Percentiles rank a stretch among this genome's conserved stretches.
phyloP scores from a whole-genome alignment of 2,113 vertebrate species.

The Catharus minimus region DNA sequence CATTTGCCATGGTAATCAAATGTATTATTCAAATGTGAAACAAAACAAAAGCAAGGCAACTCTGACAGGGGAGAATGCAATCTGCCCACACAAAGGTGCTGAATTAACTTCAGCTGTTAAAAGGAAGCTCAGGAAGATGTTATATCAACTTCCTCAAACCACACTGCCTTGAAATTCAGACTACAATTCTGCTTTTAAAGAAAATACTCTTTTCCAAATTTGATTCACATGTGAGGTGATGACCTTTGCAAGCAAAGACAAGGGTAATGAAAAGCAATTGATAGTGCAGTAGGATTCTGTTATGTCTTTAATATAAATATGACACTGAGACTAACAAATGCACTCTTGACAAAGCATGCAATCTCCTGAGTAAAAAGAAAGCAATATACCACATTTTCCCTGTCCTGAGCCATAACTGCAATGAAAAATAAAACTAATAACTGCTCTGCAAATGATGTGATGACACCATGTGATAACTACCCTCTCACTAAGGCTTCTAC shows the following conservation, averaged over 20 bases:
- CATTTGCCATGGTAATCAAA: constrained; percentile 81
- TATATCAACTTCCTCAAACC: not conserved
- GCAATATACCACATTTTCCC: not conserved
- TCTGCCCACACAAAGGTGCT: constrained; percentile 49
- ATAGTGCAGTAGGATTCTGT: constrained; percentile 9
- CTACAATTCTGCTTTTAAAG: not conserved
- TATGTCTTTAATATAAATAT: constrained; percentile 17
- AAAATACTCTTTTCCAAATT: constrained; percentile 24
- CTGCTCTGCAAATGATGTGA: constrained; percentile 16
- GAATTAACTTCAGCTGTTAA: constrained; percentile 16
- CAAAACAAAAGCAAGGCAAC: constrained; percentile 67
- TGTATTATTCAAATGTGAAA: constrained; percentile 77
- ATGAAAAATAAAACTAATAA: constrained; percentile 26
- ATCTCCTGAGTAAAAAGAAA: not conserved
- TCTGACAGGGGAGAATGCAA: constrained; percentile 39
- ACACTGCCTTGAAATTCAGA: not conserved
- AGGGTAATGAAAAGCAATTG: constrained; percentile 59
- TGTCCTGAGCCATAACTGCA: not conserved
- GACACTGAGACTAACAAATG: not conserved
- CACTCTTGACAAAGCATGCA: not conserved
- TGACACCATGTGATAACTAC: not conserved
- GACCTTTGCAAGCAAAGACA: constrained; percentile 3
- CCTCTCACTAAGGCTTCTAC: not conserved
- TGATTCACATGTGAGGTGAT: not conserved
- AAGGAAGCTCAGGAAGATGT: not conserved